phyloP scores from a whole-genome alignment of 1,140 invertebrate species.

The Dermatophagoides farinae region DNA sequence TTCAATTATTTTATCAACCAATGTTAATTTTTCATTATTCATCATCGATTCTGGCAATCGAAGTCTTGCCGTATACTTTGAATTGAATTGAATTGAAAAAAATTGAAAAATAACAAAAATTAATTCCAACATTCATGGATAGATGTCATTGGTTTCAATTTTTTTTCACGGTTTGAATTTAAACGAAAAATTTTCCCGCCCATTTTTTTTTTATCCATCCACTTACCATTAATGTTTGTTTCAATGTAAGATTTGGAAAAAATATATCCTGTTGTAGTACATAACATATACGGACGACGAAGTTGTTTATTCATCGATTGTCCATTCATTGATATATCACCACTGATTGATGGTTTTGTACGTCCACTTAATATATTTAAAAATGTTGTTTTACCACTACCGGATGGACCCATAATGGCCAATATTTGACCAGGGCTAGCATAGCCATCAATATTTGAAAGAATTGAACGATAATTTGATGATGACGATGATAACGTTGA shows the following conservation, averaged over 20 bases:
- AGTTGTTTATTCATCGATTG: conserved; percentile 50
- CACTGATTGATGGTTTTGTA: conserved; percentile 37
- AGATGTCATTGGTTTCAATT: neutral
- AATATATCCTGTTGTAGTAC: conserved; percentile 66
- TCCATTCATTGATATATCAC: conserved; percentile 49
- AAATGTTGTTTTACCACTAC: conserved; percentile 50
- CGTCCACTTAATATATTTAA: conserved; percentile 51
- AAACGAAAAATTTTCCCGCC: neutral
- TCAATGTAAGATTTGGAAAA: conserved; percentile 53
- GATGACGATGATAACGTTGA: neutral
- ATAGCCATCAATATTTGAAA: conserved; percentile 46
- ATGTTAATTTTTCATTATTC: conserved; percentile 47
- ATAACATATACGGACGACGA: conserved; percentile 54
- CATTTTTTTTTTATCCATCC: neutral
- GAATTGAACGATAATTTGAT: conserved; percentile 28
- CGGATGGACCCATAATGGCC: conserved; percentile 62
- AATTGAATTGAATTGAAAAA: conserved; percentile 11
- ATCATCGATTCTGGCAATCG: conserved; percentile 52
- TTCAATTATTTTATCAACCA: conserved; percentile 57
- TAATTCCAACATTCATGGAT: neutral
- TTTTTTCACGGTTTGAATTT: neutral
- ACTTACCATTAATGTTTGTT: conserved; percentile 50
- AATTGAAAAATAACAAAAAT: neutral
- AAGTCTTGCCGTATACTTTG: conserved; percentile 43
- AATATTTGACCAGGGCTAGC: conserved; percentile 54